Evolutionary conservation across 2,113 vertebrate species (phyloP).

Genomic region (Tonatia bakeri): DNA sequence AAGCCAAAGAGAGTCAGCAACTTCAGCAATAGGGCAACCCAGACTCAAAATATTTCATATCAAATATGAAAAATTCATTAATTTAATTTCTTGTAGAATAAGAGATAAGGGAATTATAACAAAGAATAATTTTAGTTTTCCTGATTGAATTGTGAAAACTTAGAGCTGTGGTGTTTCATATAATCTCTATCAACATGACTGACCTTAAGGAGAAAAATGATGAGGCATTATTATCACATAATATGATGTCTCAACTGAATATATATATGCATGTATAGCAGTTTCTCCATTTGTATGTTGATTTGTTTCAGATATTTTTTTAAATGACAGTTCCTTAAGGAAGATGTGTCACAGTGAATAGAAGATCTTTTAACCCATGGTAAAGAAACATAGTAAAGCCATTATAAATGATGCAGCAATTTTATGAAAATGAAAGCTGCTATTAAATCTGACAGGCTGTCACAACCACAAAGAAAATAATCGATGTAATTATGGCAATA

Average conservation of each 20-base stretch:
- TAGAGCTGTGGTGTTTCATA: neutral
- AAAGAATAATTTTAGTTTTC: constrained; percentile 8
- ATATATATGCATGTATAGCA: neutral
- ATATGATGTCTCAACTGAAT: neutral
- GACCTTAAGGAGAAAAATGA: constrained; percentile 28
- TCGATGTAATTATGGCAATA: constrained; percentile 13
- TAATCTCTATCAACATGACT: neutral
- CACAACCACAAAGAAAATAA: constrained; percentile 29
- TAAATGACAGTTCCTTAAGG: constrained; percentile 1
- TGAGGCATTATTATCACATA: neutral
- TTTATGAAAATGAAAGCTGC: constrained; percentile 40
- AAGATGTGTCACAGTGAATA: neutral
- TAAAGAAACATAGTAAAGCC: constrained; percentile 17
- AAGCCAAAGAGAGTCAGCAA: neutral
- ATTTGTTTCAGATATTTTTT: neutral
- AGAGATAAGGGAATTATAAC: neutral
- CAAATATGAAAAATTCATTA: constrained; percentile 13
- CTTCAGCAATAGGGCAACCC: neutral
- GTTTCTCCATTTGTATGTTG: neutral
- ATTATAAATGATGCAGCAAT: neutral
- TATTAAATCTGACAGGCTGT: constrained; percentile 51
- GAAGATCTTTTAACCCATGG: constrained; percentile 24
- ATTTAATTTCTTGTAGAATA: constrained; percentile 8
- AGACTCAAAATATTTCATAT: constrained; percentile 26
- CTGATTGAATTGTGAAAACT: neutral